A percentile compares a stretch with the other conserved stretches of the same genome.
Evolutionary conservation across 2,113 vertebrate species (phyloP).

Genomic region (Telmatochromis sp.): DNA sequence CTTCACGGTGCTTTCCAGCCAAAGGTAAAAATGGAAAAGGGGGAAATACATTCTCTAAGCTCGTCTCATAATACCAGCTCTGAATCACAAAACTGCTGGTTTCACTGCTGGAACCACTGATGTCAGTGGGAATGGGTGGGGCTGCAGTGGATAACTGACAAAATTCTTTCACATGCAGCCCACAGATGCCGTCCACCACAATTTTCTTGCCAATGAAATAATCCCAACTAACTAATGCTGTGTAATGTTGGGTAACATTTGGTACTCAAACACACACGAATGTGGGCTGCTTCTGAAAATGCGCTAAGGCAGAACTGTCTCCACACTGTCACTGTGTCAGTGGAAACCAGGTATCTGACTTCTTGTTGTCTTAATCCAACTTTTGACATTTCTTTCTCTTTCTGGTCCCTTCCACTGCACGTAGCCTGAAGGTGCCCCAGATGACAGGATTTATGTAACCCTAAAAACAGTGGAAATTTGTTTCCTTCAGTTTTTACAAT

Average conservation of each 20-base stretch:
- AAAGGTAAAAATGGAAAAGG: neutral
- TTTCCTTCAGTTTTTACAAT: neutral
- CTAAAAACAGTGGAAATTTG: neutral
- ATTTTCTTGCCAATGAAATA: neutral
- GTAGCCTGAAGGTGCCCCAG: fast-evolving
- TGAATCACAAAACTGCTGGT: neutral
- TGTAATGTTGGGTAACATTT: neutral
- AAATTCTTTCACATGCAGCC: neutral
- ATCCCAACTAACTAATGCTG: neutral
- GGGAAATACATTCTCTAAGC: neutral
- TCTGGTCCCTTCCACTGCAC: neutral
- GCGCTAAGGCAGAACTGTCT: neutral
- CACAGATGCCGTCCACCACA: neutral
- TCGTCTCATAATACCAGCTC: neutral
- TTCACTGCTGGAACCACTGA: neutral
- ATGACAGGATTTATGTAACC: neutral
- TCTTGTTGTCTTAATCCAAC: neutral
- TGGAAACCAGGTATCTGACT: neutral
- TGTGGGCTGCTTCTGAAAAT: neutral
- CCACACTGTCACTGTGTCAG: neutral
- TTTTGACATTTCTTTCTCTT: neutral
- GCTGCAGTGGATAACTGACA: neutral
- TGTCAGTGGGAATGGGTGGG: neutral
- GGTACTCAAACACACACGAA: neutral
- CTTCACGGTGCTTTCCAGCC: neutral